Base-by-base conservation (phyloP, 2,113 vertebrate species). In the Eonycteris spelaea region DNA sequence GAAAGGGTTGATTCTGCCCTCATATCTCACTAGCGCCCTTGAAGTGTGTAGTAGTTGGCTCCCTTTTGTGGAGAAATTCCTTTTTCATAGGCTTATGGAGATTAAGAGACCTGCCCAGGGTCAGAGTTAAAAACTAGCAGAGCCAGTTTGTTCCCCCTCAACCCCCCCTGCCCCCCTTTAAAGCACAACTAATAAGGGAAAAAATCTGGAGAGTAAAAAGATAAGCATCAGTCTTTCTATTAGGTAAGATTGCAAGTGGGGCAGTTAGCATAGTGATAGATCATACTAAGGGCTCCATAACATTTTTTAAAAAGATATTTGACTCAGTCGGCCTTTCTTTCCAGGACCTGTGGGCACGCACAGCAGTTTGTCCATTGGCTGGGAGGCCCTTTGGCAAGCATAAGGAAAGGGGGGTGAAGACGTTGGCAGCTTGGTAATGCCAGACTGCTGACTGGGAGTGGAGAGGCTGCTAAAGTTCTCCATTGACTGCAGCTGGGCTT, bases 41-140 rank as follows among this genome's bases (percentile, higher is more conserved):
- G 63, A 85, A n/a, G 71, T 65, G 15, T 24, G 14, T 73, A 48
- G 45, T 84, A 40, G 14, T 65, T 51, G 53, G 21, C 63, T 51
- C 28, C 40, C 40, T 87, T 86, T 65, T 45, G n/a, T 55, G 73
- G 73, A 90, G 80, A 86, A 93, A 83, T 74, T 89, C 77, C 40
- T 87, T 80, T 48, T 83, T 18, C 48, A 57, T 48, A 70, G 30
- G 18, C 16, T 93, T 61, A 45, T 24, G 19, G 59, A 93, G 68
- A 61, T 96, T 24, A 87, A 95, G 94, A 70, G 83, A 75, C 83
- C 67, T 84, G 13, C 53, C 65, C 18, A 83, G 87, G 21, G 45
- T 91, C 77, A 87, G 61, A 26, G 26, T 90, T 94, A 65, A 55
- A 63, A 73, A 74, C 80, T 59, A 40, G 74, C 19, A 13, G n/a